Evolutionary conservation across 92 coral and sea anemone genomes (phyloP), one percentile per base, ranked within the genome.

Genomic region (Zoanthus sociatus): DNA sequence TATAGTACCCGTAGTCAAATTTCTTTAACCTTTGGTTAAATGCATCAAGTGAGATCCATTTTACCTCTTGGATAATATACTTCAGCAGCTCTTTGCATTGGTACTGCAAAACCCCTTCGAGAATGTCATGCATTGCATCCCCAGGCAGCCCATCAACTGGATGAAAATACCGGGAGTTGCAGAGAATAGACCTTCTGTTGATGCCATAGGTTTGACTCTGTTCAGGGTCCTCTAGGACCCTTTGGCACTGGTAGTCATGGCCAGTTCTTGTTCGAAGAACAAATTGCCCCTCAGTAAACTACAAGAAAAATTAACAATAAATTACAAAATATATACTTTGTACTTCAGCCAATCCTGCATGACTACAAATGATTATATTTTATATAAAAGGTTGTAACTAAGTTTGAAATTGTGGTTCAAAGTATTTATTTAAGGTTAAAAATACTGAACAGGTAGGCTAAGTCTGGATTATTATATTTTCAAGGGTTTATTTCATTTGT

Each of bases 41-140:
- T 8, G 58, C 82, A 1, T 94, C 93, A 61, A 94, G 63, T 5
- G 88, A 87, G 53, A 94, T 58, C 44, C 81, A 91, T 66, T 87
- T 77, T 30, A 87, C 78, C 21, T 90, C 91, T 53, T 32, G 32
- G 8, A 92, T 87, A 32, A 90, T 72, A 13, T 31, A 51, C 21
- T 92, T 92, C 55, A 92, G 78, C 83, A 86, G 70, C 50, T 90
- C 91, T 75, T 90, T 90, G 77, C 71, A 67, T 11, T 76, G 33
- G 51, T 90, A 90, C 61, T 90, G 93, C 11, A 92, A 60, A 9
- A 92, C 87, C 0, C 91, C 95, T 78, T 92, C 93, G 17, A 93
- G 76, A 13, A 90, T 48, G 68, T 93, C 95, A 88, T 90, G 95
- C 95, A 92, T 92, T 2, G 90, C 93, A 92, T 92, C 95, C 17